Percentiles rank a stretch among this genome's conserved stretches.
Evolutionary conservation across 2,888 invertebrate species (phyloP).

Genomic region (Mamestra brassicae): DNA sequence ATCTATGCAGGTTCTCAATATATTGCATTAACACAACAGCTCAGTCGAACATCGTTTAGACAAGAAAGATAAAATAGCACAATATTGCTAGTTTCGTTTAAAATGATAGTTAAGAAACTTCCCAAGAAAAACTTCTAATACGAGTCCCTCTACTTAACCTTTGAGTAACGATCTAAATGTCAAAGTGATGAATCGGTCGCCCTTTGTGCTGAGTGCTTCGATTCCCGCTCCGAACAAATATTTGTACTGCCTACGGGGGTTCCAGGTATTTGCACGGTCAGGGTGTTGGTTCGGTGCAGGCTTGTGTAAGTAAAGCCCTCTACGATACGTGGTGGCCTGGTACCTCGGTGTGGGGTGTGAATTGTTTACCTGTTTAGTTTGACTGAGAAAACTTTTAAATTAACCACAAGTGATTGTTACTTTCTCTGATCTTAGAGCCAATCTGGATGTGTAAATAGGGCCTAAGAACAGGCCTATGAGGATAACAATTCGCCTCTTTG

Average conservation of each 20-base stretch:
- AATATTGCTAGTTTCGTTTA: not conserved
- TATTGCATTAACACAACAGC: too few species aligned
- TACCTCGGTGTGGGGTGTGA: not conserved
- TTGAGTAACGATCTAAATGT: conserved; percentile 34
- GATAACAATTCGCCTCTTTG: too few species aligned
- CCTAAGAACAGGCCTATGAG: too few species aligned
- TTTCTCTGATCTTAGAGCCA: too few species aligned
- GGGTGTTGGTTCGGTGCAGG: conserved; percentile 17
- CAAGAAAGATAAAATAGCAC: too few species aligned
- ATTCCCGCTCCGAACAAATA: conserved; percentile 31
- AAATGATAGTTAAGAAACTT: not conserved
- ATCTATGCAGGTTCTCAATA: too few species aligned
- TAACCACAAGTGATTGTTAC: too few species aligned
- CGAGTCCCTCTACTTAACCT: conserved; percentile 12
- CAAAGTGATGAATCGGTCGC: conserved; percentile 42
- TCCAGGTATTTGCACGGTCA: conserved; percentile 33
- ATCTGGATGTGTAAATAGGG: too few species aligned
- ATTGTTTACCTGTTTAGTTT: conserved; percentile 9
- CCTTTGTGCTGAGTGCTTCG: conserved; percentile 35
- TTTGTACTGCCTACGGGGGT: conserved; percentile 29
- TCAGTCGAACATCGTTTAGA: not conserved
- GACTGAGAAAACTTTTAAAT: not conserved
- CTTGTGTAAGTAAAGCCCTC: conserved; percentile 34
- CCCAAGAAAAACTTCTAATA: not conserved
- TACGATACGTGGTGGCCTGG: conserved; percentile 30